A percentile compares a stretch with the other conserved stretches of the same genome.
phyloP scores from a whole-genome alignment of 2,888 invertebrate genomes.

The Apamea sordens region DNA sequence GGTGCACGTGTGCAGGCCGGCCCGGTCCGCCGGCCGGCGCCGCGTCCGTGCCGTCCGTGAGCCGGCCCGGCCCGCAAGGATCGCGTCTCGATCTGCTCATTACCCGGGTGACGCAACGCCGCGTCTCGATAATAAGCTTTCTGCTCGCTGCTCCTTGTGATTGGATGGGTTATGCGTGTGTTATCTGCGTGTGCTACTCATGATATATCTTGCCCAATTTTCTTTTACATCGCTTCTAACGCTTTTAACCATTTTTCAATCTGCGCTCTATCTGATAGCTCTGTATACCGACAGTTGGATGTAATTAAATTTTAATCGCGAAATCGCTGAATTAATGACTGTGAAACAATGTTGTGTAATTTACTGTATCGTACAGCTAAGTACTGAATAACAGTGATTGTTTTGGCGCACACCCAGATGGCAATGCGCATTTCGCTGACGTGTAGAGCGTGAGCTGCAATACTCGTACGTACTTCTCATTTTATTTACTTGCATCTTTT shows the following conservation, averaged over 20 bases:
- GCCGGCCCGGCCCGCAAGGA: slow-evolving; percentile 58
- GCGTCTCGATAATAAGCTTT: slow-evolving; percentile 87
- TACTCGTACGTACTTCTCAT: slow-evolving; percentile 58
- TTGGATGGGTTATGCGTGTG: slow-evolving; percentile 89
- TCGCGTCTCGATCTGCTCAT: slow-evolving; percentile 77
- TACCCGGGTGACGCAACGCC: slow-evolving; percentile 82
- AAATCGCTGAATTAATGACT: slow-evolving; percentile 69
- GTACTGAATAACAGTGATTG: slow-evolving; percentile 89
- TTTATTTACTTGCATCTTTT: slow-evolving; percentile 57
- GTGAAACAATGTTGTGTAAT: slow-evolving; percentile 74
- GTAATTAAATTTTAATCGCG: slow-evolving; percentile 71
- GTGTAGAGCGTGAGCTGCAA: slow-evolving; percentile 74
- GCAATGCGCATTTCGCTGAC: slow-evolving; percentile 85
- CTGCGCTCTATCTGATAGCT: slow-evolving; percentile 69
- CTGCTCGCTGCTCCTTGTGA: slow-evolving; percentile 86
- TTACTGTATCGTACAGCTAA: slow-evolving; percentile 78
- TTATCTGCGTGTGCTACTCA: slow-evolving; percentile 84
- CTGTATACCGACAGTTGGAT: slow-evolving; percentile 64
- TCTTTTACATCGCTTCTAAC: slow-evolving; percentile 82
- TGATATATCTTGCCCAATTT: slow-evolving; percentile 86
- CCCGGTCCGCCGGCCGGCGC: slow-evolving; percentile 40
- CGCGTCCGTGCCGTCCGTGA: slow-evolving; percentile 55
- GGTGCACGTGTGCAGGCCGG: slow-evolving; percentile 77
- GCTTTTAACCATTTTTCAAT: slow-evolving; percentile 76
- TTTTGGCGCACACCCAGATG: slow-evolving; percentile 88